Evolutionary conservation across 35 echinoderm and acorn worm species (phyloP).

Genomic region (Stichopus chloronotus): DNA sequence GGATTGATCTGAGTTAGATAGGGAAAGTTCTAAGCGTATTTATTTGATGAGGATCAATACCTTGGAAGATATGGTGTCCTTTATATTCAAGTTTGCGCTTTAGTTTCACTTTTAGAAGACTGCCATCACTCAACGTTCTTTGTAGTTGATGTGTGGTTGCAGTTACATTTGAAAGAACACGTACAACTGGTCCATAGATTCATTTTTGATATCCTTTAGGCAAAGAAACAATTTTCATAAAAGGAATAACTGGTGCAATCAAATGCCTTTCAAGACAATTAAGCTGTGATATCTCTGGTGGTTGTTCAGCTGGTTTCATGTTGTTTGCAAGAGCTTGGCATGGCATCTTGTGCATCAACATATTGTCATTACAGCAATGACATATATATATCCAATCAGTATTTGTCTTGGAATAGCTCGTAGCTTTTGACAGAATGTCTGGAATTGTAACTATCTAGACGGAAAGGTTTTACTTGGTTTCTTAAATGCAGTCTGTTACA

Average conservation of each 20-base stretch:
- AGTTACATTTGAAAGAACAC: slow-evolving; percentile 1
- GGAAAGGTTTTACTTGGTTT: not conserved
- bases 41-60: no score
- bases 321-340: not conserved
- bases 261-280: slow-evolving; percentile 41
- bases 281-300: not conserved
- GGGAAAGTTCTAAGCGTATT: no score
- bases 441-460: not conserved
- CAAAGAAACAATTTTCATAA: not conserved
- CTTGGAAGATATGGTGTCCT: slow-evolving; percentile 41
- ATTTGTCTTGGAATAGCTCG: not conserved
- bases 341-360: not conserved
- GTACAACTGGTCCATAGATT: not conserved
- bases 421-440: not conserved
- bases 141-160: not conserved
- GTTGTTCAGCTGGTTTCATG: not conserved
- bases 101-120: slow-evolving; percentile 22
- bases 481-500: not conserved
- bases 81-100: slow-evolving; percentile 56
- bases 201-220: slow-evolving; percentile 9
- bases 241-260: not conserved
- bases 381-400: not conserved
- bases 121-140: not conserved
- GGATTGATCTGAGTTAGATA: not conserved
- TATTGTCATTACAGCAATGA: not conserved